phyloP scores from a whole-genome alignment of 2,113 vertebrate genomes.

The Heterotilapia buettikoferi region DNA sequence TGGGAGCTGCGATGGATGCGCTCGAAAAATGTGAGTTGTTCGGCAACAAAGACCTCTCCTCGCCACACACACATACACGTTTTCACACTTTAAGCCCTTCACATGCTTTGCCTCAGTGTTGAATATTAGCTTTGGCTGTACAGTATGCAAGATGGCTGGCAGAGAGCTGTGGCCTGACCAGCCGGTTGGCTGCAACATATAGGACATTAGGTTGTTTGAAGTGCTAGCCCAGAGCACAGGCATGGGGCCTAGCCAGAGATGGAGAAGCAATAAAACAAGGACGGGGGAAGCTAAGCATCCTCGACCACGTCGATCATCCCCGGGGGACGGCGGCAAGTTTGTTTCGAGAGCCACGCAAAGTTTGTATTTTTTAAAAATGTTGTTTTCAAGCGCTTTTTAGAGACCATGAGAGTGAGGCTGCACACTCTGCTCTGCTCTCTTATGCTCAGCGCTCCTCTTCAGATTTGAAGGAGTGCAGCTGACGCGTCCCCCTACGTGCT shows the following conservation, averaged over 20 bases:
- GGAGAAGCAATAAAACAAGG: background rate
- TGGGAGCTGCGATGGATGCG: constrained; percentile 98
- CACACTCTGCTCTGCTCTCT: background rate
- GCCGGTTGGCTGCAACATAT: constrained; percentile 42
- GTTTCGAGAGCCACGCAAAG: background rate
- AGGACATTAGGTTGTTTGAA: constrained; percentile 57
- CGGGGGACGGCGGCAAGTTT: constrained; percentile 3
- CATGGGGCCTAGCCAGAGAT: constrained; percentile 14
- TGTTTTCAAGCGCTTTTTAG: background rate
- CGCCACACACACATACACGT: background rate
- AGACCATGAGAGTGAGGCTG: background rate
- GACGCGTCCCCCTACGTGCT: background rate
- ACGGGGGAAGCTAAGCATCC: constrained; percentile 5
- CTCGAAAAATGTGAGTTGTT: constrained; percentile 95
- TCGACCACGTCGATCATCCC: constrained; percentile 1
- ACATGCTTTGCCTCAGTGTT: constrained; percentile 13
- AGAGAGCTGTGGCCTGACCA: constrained; percentile 29
- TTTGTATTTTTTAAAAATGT: background rate
- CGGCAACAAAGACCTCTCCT: background rate
- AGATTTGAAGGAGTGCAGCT: constrained; percentile 27
- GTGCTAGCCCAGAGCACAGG: constrained; percentile 40
- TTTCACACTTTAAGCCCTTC: constrained; percentile 30
- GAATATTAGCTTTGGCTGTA: constrained; percentile 47
- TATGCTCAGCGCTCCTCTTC: constrained; percentile 22
- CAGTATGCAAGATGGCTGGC: constrained; percentile 44